phyloP scores from a whole-genome alignment of 2,888 invertebrate genomes.

The Masnerella sp. region DNA sequence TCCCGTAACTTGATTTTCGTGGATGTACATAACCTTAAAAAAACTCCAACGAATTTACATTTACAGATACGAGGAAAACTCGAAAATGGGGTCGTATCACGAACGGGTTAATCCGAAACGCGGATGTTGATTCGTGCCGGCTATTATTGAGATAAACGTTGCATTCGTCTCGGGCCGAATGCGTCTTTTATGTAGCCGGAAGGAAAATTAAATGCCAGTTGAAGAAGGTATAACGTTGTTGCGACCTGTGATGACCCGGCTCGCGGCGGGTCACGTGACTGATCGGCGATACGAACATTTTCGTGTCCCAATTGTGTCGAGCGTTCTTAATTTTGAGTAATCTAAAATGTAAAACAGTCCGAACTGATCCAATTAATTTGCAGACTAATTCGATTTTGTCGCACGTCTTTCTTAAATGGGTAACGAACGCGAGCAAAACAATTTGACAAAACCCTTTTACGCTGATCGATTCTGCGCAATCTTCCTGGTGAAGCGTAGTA shows the following conservation, averaged over 20 bases:
- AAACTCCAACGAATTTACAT: too few relatives aligned
- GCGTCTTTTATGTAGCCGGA: conserved; percentile 48
- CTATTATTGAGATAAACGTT: conserved; percentile 53
- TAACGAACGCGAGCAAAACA: conserved; percentile 8
- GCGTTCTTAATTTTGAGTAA: too few relatives aligned
- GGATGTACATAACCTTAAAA: too few relatives aligned
- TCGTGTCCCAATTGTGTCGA: not conserved
- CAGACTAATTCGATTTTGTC: conserved; percentile 9
- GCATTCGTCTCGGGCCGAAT: conserved; percentile 42
- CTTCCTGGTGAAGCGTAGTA: conserved; percentile 4
- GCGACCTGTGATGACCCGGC: conserved; percentile 16
- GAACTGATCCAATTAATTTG: not conserved
- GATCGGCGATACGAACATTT: not conserved
- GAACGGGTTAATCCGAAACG: conserved; percentile 30
- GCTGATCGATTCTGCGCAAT: conserved; percentile 14
- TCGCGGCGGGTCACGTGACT: conserved; percentile 2
- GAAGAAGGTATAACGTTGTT: conserved; percentile 43
- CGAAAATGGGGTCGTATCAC: not conserved
- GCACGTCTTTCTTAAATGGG: not conserved
- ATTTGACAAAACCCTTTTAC: conserved; percentile 20
- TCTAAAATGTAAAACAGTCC: conserved; percentile 16
- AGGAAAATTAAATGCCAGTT: conserved; percentile 57
- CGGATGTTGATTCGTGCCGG: conserved; percentile 55
- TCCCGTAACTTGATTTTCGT: too few relatives aligned
- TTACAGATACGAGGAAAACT: too few relatives aligned